These are phyloP conservation scores for Drosophila orena DNA, from an alignment of 1,140 invertebrate genomes.

Conservation along the genomic window DNA sequence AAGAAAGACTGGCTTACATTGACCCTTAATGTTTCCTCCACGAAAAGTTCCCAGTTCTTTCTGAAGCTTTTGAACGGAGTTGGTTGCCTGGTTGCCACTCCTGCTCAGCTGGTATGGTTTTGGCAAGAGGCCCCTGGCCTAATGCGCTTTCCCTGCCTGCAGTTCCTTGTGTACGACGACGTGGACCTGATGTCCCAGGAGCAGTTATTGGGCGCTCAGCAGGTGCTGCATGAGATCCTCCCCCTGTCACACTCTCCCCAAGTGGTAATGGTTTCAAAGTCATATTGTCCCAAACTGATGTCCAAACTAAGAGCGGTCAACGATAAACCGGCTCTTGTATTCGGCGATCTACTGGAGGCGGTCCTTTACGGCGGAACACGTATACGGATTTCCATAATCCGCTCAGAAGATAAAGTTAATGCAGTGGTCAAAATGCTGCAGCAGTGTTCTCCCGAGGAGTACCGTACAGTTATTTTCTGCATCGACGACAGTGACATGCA, in stretches of 20 bases:
- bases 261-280: conserved; percentile 41
- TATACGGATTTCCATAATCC: conserved; percentile 15
- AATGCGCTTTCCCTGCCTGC: conserved; percentile 19
- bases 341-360: conserved; percentile 63
- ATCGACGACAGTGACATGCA: conserved; percentile 38
- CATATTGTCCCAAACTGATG: conserved; percentile 14
- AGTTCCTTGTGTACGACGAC: conserved; percentile 51
- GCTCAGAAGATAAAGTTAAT: background rate
- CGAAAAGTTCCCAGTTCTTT: conserved; percentile 6
- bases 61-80: conserved; percentile 43
- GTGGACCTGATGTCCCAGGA: conserved; percentile 41
- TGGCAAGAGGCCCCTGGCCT: background rate
- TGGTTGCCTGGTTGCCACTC: conserved; percentile 51
- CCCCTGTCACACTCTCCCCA: conserved; percentile 16
- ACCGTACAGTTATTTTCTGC: conserved; percentile 53
- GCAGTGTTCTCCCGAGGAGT: conserved; percentile 27
- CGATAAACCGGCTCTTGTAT: conserved; percentile 33
- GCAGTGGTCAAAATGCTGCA: conserved; percentile 20
- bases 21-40: conserved; percentile 35
- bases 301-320: conserved; percentile 14
- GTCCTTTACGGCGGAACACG: conserved; percentile 44
- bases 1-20: conserved; percentile 15
- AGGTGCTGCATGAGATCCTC: background rate
- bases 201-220: conserved; percentile 3
- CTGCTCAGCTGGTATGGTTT: conserved; percentile 46